These are phyloP conservation scores for Prenolepis imparis DNA, from an alignment of 2,888 invertebrate species.

Conservation along the genomic window DNA sequence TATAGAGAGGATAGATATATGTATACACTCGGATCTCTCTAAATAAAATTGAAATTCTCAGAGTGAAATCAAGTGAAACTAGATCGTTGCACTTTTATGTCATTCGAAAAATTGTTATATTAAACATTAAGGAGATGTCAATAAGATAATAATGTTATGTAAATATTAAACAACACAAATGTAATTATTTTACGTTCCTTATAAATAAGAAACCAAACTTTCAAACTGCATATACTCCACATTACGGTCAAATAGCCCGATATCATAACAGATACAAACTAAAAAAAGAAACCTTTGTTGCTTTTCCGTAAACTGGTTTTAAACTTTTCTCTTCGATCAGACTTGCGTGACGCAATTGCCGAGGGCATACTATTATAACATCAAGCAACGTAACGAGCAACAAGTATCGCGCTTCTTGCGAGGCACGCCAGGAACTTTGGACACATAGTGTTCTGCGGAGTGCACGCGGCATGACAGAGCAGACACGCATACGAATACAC, in stretches of 20 bases:
- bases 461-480: conserved; percentile 79
- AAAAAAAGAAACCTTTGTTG: neutral
- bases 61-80: conserved; percentile 23
- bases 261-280: conserved; percentile 16
- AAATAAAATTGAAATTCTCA: conserved; percentile 22
- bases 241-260: neutral
- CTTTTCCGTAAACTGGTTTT: conserved; percentile 10
- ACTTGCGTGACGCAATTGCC: conserved; percentile 61
- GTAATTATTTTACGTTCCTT: neutral
- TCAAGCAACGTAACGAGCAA: conserved; percentile 73
- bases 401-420: conserved; percentile 78
- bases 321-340: conserved; percentile 47
- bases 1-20: neutral
- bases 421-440: conserved; percentile 78
- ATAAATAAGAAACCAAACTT: neutral
- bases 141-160: neutral
- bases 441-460: conserved; percentile 72
- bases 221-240: neutral
- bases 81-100: neutral
- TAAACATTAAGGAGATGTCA: neutral
- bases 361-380: conserved; percentile 70
- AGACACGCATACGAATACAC: conserved; percentile 48
- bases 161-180: neutral
- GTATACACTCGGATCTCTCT: conserved; percentile 8
- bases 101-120: neutral